Evolutionary conservation across 1,140 invertebrate species (phyloP).

Genomic region (Drosophila sp.): DNA sequence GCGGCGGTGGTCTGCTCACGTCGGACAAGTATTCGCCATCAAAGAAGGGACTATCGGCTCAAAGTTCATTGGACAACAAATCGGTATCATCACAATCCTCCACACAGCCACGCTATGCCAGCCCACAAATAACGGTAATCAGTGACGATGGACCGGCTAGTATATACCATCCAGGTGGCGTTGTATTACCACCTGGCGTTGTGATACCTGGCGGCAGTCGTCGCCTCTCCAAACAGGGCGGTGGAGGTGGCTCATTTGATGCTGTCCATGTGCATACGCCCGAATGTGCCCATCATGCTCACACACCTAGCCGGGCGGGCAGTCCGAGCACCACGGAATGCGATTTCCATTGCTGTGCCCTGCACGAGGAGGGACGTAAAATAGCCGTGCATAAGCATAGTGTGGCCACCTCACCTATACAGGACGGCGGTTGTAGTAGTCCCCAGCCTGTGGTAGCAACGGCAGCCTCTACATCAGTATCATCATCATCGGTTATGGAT

Average conservation of each 20-base stretch:
- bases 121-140: slow-evolving; percentile 95
- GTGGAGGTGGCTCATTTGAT: slow-evolving; percentile 86
- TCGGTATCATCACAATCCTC: slow-evolving; percentile 84
- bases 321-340: slow-evolving; percentile 88
- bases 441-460: slow-evolving; percentile 84
- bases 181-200: slow-evolving; percentile 77
- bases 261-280: slow-evolving; percentile 92
- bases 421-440: slow-evolving; percentile 88
- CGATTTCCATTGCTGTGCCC: slow-evolving; percentile 96
- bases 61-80: slow-evolving; percentile 90
- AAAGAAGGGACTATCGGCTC: slow-evolving; percentile 84
- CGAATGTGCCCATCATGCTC: slow-evolving; percentile 90
- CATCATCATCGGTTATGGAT: slow-evolving; percentile 72
- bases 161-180: slow-evolving; percentile 82
- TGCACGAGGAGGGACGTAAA: slow-evolving; percentile 95
- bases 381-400: slow-evolving; percentile 93
- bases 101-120: slow-evolving; percentile 85
- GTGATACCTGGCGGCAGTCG: slow-evolving; percentile 83
- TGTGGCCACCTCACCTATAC: slow-evolving; percentile 95
- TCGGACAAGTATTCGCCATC: slow-evolving; percentile 87
- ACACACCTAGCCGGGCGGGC: slow-evolving; percentile 85
- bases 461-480: slow-evolving; percentile 17
- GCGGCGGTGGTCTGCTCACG: slow-evolving; percentile 86
- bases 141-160: slow-evolving; percentile 90
- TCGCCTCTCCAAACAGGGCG: slow-evolving; percentile 87